These are phyloP conservation scores for Andricus quercusramuli DNA, from an alignment of 2,888 invertebrate species.

Conservation along the genomic window DNA sequence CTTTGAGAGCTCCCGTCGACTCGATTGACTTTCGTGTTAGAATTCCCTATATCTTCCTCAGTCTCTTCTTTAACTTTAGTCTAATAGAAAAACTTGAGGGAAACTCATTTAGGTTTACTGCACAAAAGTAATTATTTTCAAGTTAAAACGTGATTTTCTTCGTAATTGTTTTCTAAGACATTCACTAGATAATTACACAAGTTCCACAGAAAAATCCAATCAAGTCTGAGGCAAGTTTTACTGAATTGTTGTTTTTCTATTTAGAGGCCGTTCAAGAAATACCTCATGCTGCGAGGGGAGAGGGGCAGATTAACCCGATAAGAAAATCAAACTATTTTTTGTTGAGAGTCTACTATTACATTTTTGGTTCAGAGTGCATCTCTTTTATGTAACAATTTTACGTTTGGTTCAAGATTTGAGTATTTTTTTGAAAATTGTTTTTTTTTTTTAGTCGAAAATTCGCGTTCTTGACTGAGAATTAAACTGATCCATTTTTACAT, in stretches of 20 bases:
- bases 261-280: not conserved
- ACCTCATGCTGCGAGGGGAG: too few relatives aligned
- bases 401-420: too few relatives aligned
- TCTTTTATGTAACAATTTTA: too few relatives aligned
- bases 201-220: slow-evolving; percentile 38
- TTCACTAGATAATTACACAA: slow-evolving; percentile 35
- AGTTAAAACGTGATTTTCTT: slow-evolving; percentile 38
- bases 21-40: slow-evolving; percentile 31
- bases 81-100: slow-evolving; percentile 35
- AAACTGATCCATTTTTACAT: too few relatives aligned
- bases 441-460: too few relatives aligned
- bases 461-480: too few relatives aligned
- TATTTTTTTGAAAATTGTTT: too few relatives aligned
- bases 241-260: not conserved
- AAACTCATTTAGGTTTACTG: slow-evolving; percentile 37
- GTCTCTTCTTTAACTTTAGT: slow-evolving; percentile 30
- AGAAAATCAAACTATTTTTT: too few relatives aligned
- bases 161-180: slow-evolving; percentile 36
- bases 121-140: slow-evolving; percentile 41
- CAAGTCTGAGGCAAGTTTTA: slow-evolving; percentile 7
- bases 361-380: too few relatives aligned
- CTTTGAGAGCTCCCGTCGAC: slow-evolving; percentile 34
- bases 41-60: slow-evolving; percentile 11
- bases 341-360: too few relatives aligned
- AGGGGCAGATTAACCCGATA: too few relatives aligned